phyloP scores from a whole-genome alignment of 2,113 vertebrate genomes.

The Psittacara wagleri region DNA sequence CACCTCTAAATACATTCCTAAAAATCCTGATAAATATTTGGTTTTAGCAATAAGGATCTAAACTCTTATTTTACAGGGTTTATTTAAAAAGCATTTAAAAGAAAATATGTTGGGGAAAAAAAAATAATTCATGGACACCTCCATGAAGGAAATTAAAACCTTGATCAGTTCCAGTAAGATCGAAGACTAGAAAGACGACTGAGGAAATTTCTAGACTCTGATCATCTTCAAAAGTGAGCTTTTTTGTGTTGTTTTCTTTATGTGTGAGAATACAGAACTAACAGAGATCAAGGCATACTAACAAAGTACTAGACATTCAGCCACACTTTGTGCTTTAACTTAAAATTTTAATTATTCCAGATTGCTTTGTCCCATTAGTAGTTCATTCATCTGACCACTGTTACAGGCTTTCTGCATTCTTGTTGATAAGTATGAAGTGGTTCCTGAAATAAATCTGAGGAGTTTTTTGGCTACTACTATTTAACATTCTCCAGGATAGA shows the following conservation, averaged over 20 bases:
- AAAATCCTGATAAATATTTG: background rate
- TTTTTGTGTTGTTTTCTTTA: background rate
- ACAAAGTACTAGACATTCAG: background rate
- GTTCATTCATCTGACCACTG: slow-evolving; percentile 35
- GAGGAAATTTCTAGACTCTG: background rate
- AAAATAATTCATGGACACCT: background rate
- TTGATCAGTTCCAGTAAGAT: background rate
- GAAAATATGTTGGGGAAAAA: background rate
- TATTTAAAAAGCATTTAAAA: background rate
- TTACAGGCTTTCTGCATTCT: slow-evolving; percentile 27
- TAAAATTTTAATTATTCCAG: slow-evolving; percentile 25
- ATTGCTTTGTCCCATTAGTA: slow-evolving; percentile 43
- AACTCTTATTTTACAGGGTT: background rate
- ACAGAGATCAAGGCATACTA: background rate
- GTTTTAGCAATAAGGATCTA: background rate
- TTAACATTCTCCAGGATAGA: background rate
- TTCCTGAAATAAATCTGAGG: slow-evolving; percentile 42
- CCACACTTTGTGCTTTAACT: slow-evolving; percentile 16
- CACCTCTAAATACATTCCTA: background rate
- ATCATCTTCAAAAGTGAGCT: background rate
- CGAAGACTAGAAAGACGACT: background rate
- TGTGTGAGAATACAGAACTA: background rate
- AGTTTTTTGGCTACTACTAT: background rate
- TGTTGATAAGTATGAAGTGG: slow-evolving; percentile 31
- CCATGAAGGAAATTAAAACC: background rate